Evolutionary conservation across 2,113 vertebrate genomes (phyloP).

Genomic region (Romanogobio albipinnatus): DNA sequence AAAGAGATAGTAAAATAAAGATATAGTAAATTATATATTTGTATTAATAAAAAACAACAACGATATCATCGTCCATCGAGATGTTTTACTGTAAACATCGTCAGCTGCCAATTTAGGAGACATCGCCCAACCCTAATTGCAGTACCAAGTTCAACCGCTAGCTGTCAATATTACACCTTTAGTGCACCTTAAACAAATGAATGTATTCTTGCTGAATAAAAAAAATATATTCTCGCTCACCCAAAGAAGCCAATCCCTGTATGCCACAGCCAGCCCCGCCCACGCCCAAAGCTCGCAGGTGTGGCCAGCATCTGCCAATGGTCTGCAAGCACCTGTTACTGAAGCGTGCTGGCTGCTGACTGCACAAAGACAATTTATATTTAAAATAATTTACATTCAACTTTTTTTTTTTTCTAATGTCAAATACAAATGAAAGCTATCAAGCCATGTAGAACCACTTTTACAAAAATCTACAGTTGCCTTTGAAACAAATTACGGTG

Average conservation of each 20-base stretch:
- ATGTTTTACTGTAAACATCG: no score
- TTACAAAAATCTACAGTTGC: background rate
- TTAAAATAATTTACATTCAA: background rate
- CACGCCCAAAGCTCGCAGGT: conserved; percentile 91
- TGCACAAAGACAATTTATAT: conserved; percentile 67
- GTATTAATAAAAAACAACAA: no score
- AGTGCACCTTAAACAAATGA: no score
- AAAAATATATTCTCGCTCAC: conserved; percentile 68
- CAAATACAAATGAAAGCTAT: background rate
- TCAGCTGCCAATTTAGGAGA: no score
- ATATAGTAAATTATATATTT: no score
- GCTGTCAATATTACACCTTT: no score
- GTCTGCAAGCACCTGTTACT: conserved; percentile 99
- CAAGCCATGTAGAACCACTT: background rate
- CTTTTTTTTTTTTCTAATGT: background rate
- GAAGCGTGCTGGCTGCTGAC: conserved; percentile 95
- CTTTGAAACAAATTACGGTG: background rate
- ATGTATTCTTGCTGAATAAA: no score
- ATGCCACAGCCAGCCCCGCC: conserved; percentile 95
- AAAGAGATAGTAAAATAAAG: no score
- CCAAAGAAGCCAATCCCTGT: conserved; percentile 92
- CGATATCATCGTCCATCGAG: no score
- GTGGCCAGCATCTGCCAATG: conserved; percentile 96
- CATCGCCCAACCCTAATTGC: no score
- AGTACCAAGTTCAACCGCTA: no score